A percentile compares a stretch with the other conserved stretches of the same genome.
These are phyloP conservation scores for Redunca redunca DNA, from an alignment of 2,113 vertebrate species.

Conservation along the genomic window DNA sequence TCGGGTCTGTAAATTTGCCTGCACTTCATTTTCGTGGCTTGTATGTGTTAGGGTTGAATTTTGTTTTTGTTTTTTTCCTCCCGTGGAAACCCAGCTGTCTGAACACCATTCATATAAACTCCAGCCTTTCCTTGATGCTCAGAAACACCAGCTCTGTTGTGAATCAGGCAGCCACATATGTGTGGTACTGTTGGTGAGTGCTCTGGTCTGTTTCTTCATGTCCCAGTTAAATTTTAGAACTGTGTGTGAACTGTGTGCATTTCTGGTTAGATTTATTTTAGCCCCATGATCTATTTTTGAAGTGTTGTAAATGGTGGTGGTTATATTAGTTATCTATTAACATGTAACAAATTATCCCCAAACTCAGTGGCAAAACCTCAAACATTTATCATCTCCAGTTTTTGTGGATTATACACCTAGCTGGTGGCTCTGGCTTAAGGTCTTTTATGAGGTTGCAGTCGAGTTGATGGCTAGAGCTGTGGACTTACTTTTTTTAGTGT, in stretches of 20 bases:
- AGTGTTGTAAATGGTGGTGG: neutral
- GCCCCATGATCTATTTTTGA: neutral
- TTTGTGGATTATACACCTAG: neutral
- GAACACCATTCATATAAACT: neutral
- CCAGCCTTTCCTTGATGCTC: neutral
- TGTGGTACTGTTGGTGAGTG: too few species aligned
- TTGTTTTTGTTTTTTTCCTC: neutral
- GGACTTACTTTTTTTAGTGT: neutral
- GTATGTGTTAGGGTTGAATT: neutral
- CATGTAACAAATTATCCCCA: neutral
- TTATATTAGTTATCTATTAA: neutral
- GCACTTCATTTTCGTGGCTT: neutral
- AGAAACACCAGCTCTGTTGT: neutral
- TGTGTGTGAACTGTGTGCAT: neutral
- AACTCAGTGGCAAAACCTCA: neutral
- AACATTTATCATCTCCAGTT: neutral
- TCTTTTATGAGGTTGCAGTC: neutral
- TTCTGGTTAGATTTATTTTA: neutral
- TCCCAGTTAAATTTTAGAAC: neutral
- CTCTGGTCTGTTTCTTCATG: neutral
- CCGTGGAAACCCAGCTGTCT: accelerated
- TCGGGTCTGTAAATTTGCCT: neutral
- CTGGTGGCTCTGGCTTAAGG: too few species aligned
- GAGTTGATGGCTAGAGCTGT: neutral
- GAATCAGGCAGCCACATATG: neutral